Evolutionary conservation across 1,140 invertebrate species (phyloP).

Genomic region (Battus philenor): DNA sequence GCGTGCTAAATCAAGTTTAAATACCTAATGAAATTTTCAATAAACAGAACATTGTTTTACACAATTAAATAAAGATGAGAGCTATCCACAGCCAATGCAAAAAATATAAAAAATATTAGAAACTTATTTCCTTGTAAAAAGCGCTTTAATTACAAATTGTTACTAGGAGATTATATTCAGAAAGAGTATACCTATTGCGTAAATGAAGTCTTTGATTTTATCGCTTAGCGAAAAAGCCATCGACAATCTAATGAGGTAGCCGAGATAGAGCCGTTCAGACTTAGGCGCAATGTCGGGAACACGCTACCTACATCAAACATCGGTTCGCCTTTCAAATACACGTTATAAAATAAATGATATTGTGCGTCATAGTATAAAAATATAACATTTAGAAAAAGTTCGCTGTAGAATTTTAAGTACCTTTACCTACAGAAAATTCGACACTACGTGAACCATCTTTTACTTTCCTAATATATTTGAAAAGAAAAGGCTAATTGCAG

Average conservation of each 20-base stretch:
- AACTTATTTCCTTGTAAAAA: neutral
- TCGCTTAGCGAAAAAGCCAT: conserved; percentile 13
- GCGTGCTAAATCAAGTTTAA: no score
- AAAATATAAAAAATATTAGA: neutral
- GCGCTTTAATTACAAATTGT: conserved; percentile 7
- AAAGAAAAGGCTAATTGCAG: conserved; percentile 8
- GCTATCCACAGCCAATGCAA: conserved; percentile 1
- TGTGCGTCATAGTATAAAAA: conserved; percentile 17
- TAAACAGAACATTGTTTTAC: neutral
- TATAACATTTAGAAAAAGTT: conserved; percentile 14
- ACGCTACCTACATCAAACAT: conserved; percentile 13
- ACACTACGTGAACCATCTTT: conserved; percentile 2
- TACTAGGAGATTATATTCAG: conserved; percentile 14
- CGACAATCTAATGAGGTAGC: conserved; percentile 13
- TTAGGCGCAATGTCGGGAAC: neutral
- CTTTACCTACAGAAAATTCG: conserved; percentile 12
- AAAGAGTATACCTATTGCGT: conserved; percentile 5
- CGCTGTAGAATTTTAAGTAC: conserved; percentile 11
- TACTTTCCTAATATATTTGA: conserved; percentile 10
- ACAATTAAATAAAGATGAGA: neutral
- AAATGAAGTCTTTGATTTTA: conserved; percentile 5
- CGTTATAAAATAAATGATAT: conserved; percentile 7
- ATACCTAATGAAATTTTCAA: no score
- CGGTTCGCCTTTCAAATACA: conserved; percentile 6
- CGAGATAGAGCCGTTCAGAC: conserved; percentile 15